Percentiles rank a stretch among this genome's conserved stretches.
These are phyloP conservation scores for Ectobius pallidus DNA, from an alignment of 2,888 invertebrate genomes.

Conservation along the genomic window DNA sequence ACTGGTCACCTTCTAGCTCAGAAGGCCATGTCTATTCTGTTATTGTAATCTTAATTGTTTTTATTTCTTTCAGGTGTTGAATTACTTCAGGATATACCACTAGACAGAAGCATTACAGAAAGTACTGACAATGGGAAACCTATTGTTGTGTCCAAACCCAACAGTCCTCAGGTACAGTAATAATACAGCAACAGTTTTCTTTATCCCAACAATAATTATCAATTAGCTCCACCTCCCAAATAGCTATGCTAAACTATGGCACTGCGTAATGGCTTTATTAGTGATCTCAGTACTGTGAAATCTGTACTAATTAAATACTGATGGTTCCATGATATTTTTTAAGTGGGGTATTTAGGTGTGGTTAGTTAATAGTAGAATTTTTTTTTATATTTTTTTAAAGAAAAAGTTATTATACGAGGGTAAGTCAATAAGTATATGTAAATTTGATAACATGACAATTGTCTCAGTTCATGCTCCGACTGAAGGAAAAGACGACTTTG, in stretches of 20 bases:
- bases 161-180: slow-evolving; percentile 55
- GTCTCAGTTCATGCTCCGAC: too few species aligned
- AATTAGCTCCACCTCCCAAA: background rate
- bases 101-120: slow-evolving; percentile 71
- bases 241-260: background rate
- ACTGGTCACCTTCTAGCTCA: too few species aligned
- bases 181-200: slow-evolving; percentile 12
- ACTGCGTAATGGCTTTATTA: background rate
- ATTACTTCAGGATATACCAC: slow-evolving; percentile 74
- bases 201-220: background rate
- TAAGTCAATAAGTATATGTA: too few species aligned
- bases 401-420: too few species aligned
- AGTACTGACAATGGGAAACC: slow-evolving; percentile 78
- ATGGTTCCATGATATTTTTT: too few species aligned
- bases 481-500: too few species aligned
- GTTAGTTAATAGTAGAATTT: too few species aligned
- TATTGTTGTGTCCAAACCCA: slow-evolving; percentile 70
- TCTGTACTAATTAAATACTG: too few species aligned
- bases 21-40: too few species aligned
- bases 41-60: slow-evolving; percentile 21
- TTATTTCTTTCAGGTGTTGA: slow-evolving; percentile 54
- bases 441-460: too few species aligned
- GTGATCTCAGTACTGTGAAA: background rate
- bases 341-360: too few species aligned
- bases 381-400: too few species aligned